phyloP scores from a whole-genome alignment of 2,888 invertebrate genomes.

The Lepetodrilus schrolli region DNA sequence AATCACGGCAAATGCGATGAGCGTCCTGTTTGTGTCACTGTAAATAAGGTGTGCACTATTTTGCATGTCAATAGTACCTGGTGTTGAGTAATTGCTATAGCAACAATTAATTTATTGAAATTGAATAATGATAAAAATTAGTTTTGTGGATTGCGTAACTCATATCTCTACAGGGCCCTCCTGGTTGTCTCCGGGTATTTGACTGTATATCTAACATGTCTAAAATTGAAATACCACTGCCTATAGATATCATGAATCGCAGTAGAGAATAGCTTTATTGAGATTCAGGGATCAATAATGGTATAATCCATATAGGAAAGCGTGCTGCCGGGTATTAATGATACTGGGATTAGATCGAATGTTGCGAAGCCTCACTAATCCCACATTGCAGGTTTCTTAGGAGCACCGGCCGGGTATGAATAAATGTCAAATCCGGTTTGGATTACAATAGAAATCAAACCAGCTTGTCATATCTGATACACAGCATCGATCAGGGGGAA shows the following conservation, averaged over 20 bases:
- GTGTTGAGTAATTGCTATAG: too few species aligned
- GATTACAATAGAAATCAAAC: slow-evolving; percentile 17
- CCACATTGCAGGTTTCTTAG: not conserved
- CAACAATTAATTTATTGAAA: not conserved
- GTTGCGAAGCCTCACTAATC: not conserved
- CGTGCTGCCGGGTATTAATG: not conserved
- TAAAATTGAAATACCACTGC: too few species aligned
- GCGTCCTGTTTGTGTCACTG: not conserved
- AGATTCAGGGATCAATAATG: not conserved
- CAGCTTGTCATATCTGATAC: not conserved
- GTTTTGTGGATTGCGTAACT: too few species aligned
- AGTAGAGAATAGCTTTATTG: not conserved
- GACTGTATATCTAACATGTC: too few species aligned
- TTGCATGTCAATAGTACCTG: too few species aligned
- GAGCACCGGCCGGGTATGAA: not conserved
- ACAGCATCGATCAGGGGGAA: slow-evolving; percentile 10
- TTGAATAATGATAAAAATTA: not conserved
- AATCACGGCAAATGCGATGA: not conserved
- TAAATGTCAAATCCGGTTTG: not conserved
- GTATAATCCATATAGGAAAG: slow-evolving; percentile 5
- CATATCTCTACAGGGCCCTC: too few species aligned
- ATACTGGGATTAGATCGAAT: not conserved
- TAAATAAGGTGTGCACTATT: too few species aligned
- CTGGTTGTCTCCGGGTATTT: too few species aligned
- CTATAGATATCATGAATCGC: not conserved